Evolutionary conservation across 1,140 invertebrate species (phyloP), one percentile per base, ranked within the genome.

Genomic region (Drosophila orena): DNA sequence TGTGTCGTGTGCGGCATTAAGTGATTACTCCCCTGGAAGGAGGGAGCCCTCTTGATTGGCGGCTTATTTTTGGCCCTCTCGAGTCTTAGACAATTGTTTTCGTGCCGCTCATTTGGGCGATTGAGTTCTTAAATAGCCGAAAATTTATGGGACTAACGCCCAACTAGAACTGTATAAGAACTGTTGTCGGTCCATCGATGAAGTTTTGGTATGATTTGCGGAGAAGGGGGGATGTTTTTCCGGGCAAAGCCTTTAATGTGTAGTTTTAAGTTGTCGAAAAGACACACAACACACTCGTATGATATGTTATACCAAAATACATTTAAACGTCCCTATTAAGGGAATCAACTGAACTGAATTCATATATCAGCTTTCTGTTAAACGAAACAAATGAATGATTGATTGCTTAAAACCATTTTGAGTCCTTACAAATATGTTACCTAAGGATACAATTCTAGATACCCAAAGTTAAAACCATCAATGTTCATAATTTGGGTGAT

Each of bases 1-100:
- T 75, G 50, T 57, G 56, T 78, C 80, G 61, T 79, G 79, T 79
- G 83, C 74, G 83, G 70, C 79, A 86, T 86, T 88, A 88, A 83
- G 83, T 79, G 83, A 88, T 86, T 81, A 86, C 81, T 65, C 46
- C 50, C 14, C 14, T 20, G 35, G 11, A 20, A 66, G 56, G 40
- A 58, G 20, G 38, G 42, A 61, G 50, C 52, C 77, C 70, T 4
- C 15, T 88, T 83, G 79, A 88, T 86, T 86, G 88, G 83, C 62
- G 52, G 70, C 73, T 88, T 75, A 78, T 81, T 81, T 88, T 64
- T 38, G 58, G 74, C 50, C 66, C 52, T 20, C 50, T 64, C 52
- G 12, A 43, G 22, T 11, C 52, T 6, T 34, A 60, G 42, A 69
- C 42, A 56, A 69, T 69, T 69, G 42, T 56, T 35, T 34, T 69